Evolutionary conservation across 2,888 invertebrate genomes (phyloP).

Genomic region (Osedax fenrisi): DNA sequence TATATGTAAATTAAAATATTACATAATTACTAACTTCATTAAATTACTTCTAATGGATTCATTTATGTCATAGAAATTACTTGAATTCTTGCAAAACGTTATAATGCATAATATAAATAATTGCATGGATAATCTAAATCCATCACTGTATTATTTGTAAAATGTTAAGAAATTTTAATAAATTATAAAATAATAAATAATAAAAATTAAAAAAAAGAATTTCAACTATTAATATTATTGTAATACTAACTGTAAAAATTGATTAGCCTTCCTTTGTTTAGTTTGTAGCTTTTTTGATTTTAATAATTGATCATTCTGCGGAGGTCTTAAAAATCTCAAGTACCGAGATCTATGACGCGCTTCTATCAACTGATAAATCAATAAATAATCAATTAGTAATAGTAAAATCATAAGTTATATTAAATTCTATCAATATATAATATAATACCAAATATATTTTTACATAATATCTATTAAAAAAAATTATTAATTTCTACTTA

Average conservation of each 20-base stretch:
- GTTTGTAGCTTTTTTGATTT: conserved; percentile 41
- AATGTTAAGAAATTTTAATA: background rate
- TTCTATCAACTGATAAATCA: background rate
- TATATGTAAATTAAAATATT: too few species aligned
- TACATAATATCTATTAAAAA: background rate
- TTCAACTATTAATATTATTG: background rate
- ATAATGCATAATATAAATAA: conserved; percentile 42
- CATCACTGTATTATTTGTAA: conserved; percentile 35
- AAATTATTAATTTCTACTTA: background rate
- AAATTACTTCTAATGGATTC: conserved; percentile 37
- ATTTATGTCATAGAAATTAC: conserved; percentile 40
- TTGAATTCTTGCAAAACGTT: conserved; percentile 43
- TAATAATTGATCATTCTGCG: conserved; percentile 47
- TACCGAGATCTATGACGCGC: conserved; percentile 48
- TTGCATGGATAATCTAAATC: conserved; percentile 35
- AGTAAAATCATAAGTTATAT: too few species aligned
- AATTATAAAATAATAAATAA: too few species aligned
- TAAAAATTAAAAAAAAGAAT: too few species aligned
- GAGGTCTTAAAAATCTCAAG: conserved; percentile 47
- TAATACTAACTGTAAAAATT: background rate
- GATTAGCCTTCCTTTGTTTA: conserved; percentile 44
- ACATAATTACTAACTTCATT: background rate
- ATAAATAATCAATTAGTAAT: too few species aligned
- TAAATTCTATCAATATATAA: too few species aligned
- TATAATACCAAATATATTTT: too few species aligned